A percentile compares a stretch with the other conserved stretches of the same genome.
These are phyloP conservation scores for Zingel zingel DNA, from an alignment of 2,113 vertebrate genomes.

Conservation along the genomic window DNA sequence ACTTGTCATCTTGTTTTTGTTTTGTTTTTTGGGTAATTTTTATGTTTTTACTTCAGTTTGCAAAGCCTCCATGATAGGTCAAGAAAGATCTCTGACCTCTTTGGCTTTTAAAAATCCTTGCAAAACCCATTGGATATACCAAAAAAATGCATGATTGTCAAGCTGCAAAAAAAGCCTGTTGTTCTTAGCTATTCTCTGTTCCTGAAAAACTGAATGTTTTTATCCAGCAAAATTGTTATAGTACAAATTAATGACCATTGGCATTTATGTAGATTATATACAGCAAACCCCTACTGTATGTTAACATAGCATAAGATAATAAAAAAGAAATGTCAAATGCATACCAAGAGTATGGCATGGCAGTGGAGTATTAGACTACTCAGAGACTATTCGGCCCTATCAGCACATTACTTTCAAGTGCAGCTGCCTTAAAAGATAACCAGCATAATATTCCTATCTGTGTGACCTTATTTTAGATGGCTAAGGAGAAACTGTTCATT, in stretches of 20 bases:
- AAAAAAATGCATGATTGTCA: constrained; percentile 26
- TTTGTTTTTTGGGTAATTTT: constrained; percentile 10
- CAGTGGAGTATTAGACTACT: constrained; percentile 19
- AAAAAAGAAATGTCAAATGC: constrained; percentile 1
- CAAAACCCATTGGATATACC: constrained; percentile 26
- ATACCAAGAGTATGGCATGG: not conserved
- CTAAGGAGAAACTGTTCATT: constrained; percentile 40
- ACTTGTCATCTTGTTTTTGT: constrained; percentile 23
- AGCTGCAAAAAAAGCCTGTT: constrained; percentile 4
- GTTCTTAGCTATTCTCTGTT: not conserved
- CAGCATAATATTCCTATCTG: constrained; percentile 61
- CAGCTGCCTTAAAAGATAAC: constrained; percentile 65
- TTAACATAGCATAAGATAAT: not conserved
- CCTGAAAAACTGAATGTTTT: constrained; percentile 10
- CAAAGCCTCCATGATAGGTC: not conserved
- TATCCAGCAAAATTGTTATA: not conserved
- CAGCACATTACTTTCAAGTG: constrained; percentile 56
- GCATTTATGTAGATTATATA: not conserved
- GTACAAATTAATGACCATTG: not conserved
- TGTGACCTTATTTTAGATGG: constrained; percentile 60
- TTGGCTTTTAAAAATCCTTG: constrained; percentile 19
- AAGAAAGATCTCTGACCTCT: constrained; percentile 16
- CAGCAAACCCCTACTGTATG: not conserved
- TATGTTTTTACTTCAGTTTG: constrained; percentile 11
- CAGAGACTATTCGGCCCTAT: constrained; percentile 24